Conservation (phyloP, 2,797 vertebrate genomes). For the Distichodus sexfasciatus region DNA sequence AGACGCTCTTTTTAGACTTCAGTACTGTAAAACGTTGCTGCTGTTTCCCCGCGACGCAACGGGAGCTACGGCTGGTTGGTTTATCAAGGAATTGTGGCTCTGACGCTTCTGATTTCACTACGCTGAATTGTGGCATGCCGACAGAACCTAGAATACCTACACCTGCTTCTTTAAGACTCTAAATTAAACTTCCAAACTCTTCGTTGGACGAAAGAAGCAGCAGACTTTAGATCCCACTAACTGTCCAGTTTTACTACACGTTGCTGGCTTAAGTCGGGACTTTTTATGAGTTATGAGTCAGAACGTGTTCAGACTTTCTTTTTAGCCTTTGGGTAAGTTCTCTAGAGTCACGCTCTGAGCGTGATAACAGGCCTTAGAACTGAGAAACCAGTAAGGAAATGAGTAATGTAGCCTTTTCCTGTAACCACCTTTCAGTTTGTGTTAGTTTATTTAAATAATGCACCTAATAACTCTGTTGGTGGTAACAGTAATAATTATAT, state of each 20-base stretch:
- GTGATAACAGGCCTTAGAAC: constrained; percentile 6
- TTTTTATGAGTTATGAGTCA: neutral
- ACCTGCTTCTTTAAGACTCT: neutral
- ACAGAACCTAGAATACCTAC: constrained; percentile 16
- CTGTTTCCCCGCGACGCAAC: constrained; percentile 2
- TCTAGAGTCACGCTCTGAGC: neutral
- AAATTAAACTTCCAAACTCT: neutral
- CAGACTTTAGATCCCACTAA: neutral
- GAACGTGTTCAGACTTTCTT: neutral
- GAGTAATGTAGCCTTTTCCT: constrained; percentile 26
- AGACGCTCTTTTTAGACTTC: neutral
- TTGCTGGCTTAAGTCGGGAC: neutral
- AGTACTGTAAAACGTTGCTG: constrained; percentile 33
- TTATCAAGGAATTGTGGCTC: constrained; percentile 18
- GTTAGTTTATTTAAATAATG: constrained; percentile 52
- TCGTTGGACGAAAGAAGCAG: neutral
- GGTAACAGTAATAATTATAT: constrained; percentile 50
- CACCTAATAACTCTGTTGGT: constrained; percentile 49
- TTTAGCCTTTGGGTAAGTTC: constrained; percentile 5
- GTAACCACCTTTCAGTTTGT: constrained; percentile 40
- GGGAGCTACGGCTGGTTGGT: constrained; percentile 11
- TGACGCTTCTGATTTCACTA: constrained; percentile 1
- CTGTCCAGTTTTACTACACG: neutral
- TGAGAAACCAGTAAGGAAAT: too few species aligned
- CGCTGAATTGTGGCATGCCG: constrained; percentile 31